Percentiles rank a stretch among this genome's conserved stretches.
These are phyloP conservation scores for Portevinia maculata DNA, from an alignment of 2,888 invertebrate genomes.

Conservation along the genomic window DNA sequence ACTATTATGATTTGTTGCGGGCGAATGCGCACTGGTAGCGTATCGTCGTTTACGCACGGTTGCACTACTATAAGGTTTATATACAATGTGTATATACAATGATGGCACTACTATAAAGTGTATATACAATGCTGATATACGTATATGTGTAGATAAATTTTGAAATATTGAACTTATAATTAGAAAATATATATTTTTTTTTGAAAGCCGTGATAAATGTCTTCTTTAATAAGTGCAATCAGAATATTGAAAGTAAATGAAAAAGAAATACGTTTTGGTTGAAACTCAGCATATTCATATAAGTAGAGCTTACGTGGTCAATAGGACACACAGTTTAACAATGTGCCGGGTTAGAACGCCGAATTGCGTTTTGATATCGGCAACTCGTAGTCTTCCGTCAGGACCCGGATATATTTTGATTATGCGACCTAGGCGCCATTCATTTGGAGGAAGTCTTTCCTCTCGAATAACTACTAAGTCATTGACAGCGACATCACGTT, in stretches of 20 bases:
- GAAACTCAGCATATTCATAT: background rate
- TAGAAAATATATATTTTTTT: background rate
- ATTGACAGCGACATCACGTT: conserved; percentile 15
- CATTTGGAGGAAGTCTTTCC: conserved; percentile 32
- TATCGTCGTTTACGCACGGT: no score
- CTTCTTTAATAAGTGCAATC: background rate
- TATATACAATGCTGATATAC: background rate
- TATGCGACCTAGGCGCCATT: conserved; percentile 48
- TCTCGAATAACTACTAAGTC: conserved; percentile 48
- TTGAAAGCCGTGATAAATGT: background rate
- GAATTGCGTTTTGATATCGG: conserved; percentile 11
- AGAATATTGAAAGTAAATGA: background rate
- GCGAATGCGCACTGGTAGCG: no score
- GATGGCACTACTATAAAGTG: background rate
- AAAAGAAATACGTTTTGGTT: background rate
- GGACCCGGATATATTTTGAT: conserved; percentile 25
- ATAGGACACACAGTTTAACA: conserved; percentile 11
- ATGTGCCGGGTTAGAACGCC: conserved; percentile 31
- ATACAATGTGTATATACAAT: no score
- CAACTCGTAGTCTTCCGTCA: conserved; percentile 28
- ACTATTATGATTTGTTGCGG: no score
- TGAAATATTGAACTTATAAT: background rate
- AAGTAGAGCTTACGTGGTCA: background rate
- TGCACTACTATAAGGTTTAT: no score
- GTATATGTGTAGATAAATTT: background rate